Evolutionary conservation across 2,113 vertebrate species (phyloP), one percentile per base, ranked within the genome.

Genomic region (Eclectus roratus): DNA sequence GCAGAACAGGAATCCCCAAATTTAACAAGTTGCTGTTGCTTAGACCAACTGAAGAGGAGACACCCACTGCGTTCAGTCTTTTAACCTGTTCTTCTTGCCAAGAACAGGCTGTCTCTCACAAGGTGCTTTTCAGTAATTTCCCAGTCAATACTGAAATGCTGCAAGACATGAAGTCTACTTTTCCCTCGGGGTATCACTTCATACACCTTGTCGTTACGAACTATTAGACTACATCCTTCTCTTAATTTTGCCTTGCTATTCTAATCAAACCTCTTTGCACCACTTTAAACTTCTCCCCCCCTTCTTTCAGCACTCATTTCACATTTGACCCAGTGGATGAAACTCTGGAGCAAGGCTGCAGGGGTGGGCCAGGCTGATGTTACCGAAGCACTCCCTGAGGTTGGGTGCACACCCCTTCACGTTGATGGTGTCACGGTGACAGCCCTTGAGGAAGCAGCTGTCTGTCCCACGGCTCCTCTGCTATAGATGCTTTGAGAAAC

Each of bases 351-450:
- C 14, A 60, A 55, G 64, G 64, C 49, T 72, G 43, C 47, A 74
- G 16, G 29, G 20, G 4, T 41, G 78, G 76, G 56, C 70, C 60
- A 47, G 44, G 27, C 31, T 77, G 80, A 17, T 53, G 60, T 35
- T 52, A 18, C 12, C 29, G 44, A 41, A 74, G 80, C n/a, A 3
- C 11, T 78, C 41, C 15, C 19, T n/a, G 52, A 27, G 5, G 17
- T 23, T n/a, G 73, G 65, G 35, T 0, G 0, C 13, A 14, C 47
- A 25, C 0, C 3, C 49, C 55, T 46, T 37, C 1, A 4, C 11
- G 15, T 28, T 37, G 37, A 37, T 37, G 37, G 10, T 37, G 37
- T 37, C 37, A 37, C 37, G 37, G 35, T 24, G 43, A 37, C 13
- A 58, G 68, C 21, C 8, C 10, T 1, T 6, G 7, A 88, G 83